Evolutionary conservation across 2,113 vertebrate genomes (phyloP).

Genomic region (Spheniscus mendiculus): DNA sequence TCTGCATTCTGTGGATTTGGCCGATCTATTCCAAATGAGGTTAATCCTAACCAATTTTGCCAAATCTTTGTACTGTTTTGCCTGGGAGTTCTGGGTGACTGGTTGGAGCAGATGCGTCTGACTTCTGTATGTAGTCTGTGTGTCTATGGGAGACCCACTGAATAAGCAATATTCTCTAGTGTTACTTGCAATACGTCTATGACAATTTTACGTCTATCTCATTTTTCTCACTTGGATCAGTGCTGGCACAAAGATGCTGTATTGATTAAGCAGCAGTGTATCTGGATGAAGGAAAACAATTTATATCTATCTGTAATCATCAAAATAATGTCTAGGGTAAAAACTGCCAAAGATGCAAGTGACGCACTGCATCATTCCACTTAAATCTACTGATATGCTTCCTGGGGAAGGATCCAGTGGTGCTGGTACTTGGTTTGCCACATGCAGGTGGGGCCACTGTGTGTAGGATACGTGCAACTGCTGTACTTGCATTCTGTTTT

Average conservation of each 20-base stretch:
- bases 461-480: not conserved
- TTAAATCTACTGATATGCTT: not conserved
- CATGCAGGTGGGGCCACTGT: rapidly evolving
- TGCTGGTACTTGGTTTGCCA: not conserved
- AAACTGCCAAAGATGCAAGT: not conserved
- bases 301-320: not conserved
- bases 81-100: not conserved
- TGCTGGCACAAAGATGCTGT: not conserved
- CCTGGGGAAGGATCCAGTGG: not conserved
- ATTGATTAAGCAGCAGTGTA: not conserved
- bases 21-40: not conserved
- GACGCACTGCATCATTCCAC: not conserved
- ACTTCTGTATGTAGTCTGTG: not conserved
- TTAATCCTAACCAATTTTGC: not conserved
- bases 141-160: not conserved
- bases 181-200: not conserved
- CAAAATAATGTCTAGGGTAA: not conserved
- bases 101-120: not conserved
- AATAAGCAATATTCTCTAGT: not conserved
- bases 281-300: not conserved
- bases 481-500: not conserved
- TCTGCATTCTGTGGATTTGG: not conserved
- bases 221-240: not conserved
- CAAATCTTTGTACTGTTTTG: not conserved
- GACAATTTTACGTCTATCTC: not conserved